Evolutionary conservation across 37 sponge, comb jelly and placozoan species (phyloP).

Genomic region (Mnemiopsis leidyi): DNA sequence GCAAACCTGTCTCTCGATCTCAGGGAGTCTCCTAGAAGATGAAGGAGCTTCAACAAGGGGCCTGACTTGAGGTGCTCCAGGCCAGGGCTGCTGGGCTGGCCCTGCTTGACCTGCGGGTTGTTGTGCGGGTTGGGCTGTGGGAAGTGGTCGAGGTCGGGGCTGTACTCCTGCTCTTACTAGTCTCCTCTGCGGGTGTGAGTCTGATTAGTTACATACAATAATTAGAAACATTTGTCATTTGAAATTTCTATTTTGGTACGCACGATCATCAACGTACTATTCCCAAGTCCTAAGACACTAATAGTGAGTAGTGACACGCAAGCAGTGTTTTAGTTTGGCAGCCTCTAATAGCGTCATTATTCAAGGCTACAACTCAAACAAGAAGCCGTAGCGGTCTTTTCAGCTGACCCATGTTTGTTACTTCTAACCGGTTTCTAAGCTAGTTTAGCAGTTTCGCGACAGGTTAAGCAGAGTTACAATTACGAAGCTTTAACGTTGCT

Average conservation of each 20-base stretch:
- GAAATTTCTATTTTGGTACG: not conserved
- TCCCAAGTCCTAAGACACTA: no score
- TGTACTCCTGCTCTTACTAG: slow-evolving; percentile 19
- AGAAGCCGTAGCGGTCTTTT: no score
- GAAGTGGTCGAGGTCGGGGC: not conserved
- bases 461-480: no score
- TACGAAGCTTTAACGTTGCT: no score
- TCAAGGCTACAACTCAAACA: no score
- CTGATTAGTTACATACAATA: not conserved
- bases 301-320: no score
- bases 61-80: not conserved
- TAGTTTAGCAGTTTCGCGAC: no score
- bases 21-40: slow-evolving; percentile 34
- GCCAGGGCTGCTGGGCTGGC: not conserved
- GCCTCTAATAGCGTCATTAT: no score
- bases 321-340: no score
- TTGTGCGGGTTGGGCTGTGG: not conserved
- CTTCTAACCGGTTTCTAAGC: no score
- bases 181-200: slow-evolving; percentile 24
- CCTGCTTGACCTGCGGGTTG: not conserved
- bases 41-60: slow-evolving; percentile 18
- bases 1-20: slow-evolving; percentile 21
- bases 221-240: not conserved
- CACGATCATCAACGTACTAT: no score
- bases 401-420: no score